phyloP scores from a whole-genome alignment of 2,113 vertebrate species.

The Emydocephalus ijimae region DNA sequence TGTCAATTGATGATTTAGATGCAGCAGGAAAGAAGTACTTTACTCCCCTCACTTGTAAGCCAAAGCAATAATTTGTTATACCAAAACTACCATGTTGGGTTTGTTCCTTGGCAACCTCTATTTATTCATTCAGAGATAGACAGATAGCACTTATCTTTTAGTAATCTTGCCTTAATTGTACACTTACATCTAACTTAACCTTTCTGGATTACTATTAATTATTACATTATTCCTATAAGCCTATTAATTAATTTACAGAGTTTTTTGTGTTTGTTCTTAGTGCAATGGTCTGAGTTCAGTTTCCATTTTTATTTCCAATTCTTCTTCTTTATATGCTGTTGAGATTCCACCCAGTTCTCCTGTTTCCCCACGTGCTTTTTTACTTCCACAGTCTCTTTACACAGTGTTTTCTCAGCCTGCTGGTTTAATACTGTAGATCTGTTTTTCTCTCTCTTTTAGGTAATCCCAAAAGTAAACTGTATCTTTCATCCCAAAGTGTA shows the following conservation, averaged over 20 bases:
- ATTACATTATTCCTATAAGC: background rate
- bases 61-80: background rate
- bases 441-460: background rate
- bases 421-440: background rate
- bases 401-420: background rate
- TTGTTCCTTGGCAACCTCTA: background rate
- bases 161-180: background rate
- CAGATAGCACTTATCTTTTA: background rate
- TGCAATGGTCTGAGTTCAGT: background rate
- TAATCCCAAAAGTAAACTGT: background rate
- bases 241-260: background rate
- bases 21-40: background rate
- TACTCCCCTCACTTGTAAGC: background rate
- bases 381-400: background rate
- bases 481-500: background rate
- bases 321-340: background rate
- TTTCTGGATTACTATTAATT: background rate
- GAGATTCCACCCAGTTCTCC: background rate
- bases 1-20: background rate
- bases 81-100: background rate
- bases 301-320: background rate
- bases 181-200: background rate
- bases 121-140: background rate
- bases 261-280: background rate
- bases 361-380: background rate